These are phyloP conservation scores for Dascillus cervinus DNA, from an alignment of 2,888 invertebrate genomes.

Conservation along the genomic window DNA sequence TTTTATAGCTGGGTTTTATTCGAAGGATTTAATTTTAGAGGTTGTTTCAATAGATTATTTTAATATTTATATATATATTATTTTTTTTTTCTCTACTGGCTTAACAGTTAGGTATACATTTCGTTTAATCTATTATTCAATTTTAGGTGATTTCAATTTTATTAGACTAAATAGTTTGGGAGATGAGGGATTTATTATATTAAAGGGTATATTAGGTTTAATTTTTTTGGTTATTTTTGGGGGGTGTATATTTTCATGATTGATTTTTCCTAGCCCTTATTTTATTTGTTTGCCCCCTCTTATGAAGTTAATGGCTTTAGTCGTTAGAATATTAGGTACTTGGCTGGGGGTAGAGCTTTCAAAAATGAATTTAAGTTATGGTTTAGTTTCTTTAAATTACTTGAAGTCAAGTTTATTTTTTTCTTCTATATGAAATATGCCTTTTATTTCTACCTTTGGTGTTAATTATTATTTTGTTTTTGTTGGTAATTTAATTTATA, in stretches of 20 bases:
- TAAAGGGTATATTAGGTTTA: slow-evolving; percentile 39
- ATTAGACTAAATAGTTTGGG: slow-evolving; percentile 43
- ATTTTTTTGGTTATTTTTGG: slow-evolving; percentile 47
- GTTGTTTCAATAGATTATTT: slow-evolving; percentile 46
- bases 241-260: slow-evolving; percentile 48
- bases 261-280: slow-evolving; percentile 48
- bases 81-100: slow-evolving; percentile 51
- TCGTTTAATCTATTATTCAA: slow-evolving; percentile 50
- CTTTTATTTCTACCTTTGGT: slow-evolving; percentile 33
- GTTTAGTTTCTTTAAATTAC: slow-evolving; percentile 40
- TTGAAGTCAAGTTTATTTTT: slow-evolving; percentile 24
- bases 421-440: slow-evolving; percentile 49
- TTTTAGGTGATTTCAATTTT: slow-evolving; percentile 46
- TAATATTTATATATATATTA: slow-evolving; percentile 48
- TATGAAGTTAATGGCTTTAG: slow-evolving; percentile 49
- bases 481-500: slow-evolving; percentile 41
- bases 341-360: slow-evolving; percentile 43
- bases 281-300: slow-evolving; percentile 48
- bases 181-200: slow-evolving; percentile 46
- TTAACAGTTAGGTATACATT: slow-evolving; percentile 52
- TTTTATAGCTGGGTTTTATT: slow-evolving; percentile 52
- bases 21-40: slow-evolving; percentile 54
- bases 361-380: slow-evolving; percentile 39
- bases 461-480: slow-evolving; percentile 44
- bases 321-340: slow-evolving; percentile 43